Percentiles rank a stretch among this genome's conserved stretches.
Evolutionary conservation across 2,888 invertebrate species (phyloP).

Genomic region (Chrysomela aeneicollis): DNA sequence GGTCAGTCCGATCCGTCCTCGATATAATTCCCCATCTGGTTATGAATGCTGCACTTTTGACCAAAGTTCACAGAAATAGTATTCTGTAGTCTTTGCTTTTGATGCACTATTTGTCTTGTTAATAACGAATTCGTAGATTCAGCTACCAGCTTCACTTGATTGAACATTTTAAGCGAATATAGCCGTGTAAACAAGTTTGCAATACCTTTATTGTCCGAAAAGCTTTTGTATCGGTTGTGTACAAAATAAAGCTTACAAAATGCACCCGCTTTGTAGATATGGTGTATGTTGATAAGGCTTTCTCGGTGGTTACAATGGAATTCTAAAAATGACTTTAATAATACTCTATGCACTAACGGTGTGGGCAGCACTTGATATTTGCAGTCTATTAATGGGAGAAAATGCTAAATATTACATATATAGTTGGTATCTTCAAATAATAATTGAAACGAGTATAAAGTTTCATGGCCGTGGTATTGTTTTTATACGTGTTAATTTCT

Average conservation of each 20-base stretch:
- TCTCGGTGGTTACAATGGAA: conserved; percentile 25
- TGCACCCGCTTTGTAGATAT: conserved; percentile 31
- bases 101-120: neutral
- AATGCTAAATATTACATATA: too few relatives aligned
- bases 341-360: conserved; percentile 25
- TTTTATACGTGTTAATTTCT: too few relatives aligned
- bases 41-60: neutral
- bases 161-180: conserved; percentile 23
- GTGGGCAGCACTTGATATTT: neutral
- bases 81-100: too few relatives aligned
- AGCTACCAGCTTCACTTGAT: conserved; percentile 13
- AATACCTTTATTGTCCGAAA: conserved; percentile 28
- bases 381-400: neutral
- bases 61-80: too few relatives aligned
- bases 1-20: too few relatives aligned
- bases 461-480: too few relatives aligned
- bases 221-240: conserved; percentile 33
- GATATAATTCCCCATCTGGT: neutral
- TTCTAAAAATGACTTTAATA: conserved; percentile 40
- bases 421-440: too few relatives aligned
- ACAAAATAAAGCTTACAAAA: conserved; percentile 34
- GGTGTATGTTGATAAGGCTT: conserved; percentile 33
- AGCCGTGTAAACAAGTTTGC: conserved; percentile 29
- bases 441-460: too few relatives aligned
- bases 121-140: conserved; percentile 4